Evolutionary conservation across 92 coral and sea anemone species (phyloP), one percentile per base, ranked within the genome.

Genomic region (Siderastrea radians): DNA sequence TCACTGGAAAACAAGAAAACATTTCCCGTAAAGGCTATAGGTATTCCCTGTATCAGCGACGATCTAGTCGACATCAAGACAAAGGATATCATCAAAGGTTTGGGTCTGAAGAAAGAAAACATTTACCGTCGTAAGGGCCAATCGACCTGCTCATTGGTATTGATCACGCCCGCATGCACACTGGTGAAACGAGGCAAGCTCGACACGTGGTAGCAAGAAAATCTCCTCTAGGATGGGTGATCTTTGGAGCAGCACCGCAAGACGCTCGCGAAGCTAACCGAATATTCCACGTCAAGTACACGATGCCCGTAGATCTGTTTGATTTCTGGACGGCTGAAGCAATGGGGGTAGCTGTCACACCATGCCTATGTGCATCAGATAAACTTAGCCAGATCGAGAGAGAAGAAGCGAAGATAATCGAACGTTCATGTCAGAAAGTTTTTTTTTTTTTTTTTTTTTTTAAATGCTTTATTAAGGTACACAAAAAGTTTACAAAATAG

Each of bases 241-340:
- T 86, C 15, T 90, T 90, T 81, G 88, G 94, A 79, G 90, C 90
- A 26, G n/a, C 72, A 53, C 78, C 82, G 15, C 70, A 75, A 59
- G 82, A 70, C 52, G 49, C 13, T 9, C 11, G 58, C 51, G 71
- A 91, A 53, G 66, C 19, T 54, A 53, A 38, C 26, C 61, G 68
- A 8, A 74, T 75, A 55, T 68, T 46, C 49, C 79, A 67, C 12
- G 90, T 88, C 57, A 75, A 72, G 80, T 80, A 54, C 9, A 78
- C 84, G 26, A 19, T 46, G 53, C 93, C 91, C 3, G 79, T 85
- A 15, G 91, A 82, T 59, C 75, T 93, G 74, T 74, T 83, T 16
- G 71, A 75, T 53, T 93, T 86, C 79, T 93, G 95, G 94, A 87
- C 87, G 49, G 87, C 85, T n/a, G 92, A 91, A 83, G 51, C 94